Evolutionary conservation across 2,797 vertebrate species (phyloP).

Genomic region (Poecilia velifera): DNA sequence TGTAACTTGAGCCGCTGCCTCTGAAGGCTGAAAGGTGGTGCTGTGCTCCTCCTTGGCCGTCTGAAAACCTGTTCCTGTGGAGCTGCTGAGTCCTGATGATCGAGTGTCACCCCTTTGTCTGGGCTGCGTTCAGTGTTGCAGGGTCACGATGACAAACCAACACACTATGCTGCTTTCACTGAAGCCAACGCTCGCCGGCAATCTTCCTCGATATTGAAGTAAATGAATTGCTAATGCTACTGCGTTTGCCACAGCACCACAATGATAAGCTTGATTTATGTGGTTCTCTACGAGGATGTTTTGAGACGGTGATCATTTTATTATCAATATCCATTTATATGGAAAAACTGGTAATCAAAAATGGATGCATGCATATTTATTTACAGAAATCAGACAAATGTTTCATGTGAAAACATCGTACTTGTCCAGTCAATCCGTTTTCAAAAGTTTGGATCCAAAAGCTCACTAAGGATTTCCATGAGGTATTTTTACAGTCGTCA

Average conservation of each 20-base stretch:
- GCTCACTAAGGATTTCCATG: neutral
- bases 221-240: neutral
- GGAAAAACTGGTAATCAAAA: neutral
- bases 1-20: conserved; percentile 65
- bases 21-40: conserved; percentile 26
- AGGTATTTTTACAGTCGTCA: neutral
- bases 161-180: neutral
- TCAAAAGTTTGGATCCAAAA: neutral
- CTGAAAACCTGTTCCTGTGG: conserved; percentile 72
- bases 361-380: neutral
- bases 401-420: neutral
- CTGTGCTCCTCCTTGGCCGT: conserved; percentile 51
- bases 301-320: neutral
- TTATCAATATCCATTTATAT: neutral
- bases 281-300: neutral
- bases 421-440: neutral
- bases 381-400: neutral
- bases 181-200: neutral
- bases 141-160: conserved; percentile 31
- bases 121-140: conserved; percentile 11
- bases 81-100: conserved; percentile 47
- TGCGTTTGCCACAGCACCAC: neutral
- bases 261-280: neutral
- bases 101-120: conserved; percentile 65
- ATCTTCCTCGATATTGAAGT: neutral